Evolutionary conservation across 2,797 vertebrate genomes (phyloP), one percentile per base, ranked within the genome.

Genomic region (Decapterus maruadsi): DNA sequence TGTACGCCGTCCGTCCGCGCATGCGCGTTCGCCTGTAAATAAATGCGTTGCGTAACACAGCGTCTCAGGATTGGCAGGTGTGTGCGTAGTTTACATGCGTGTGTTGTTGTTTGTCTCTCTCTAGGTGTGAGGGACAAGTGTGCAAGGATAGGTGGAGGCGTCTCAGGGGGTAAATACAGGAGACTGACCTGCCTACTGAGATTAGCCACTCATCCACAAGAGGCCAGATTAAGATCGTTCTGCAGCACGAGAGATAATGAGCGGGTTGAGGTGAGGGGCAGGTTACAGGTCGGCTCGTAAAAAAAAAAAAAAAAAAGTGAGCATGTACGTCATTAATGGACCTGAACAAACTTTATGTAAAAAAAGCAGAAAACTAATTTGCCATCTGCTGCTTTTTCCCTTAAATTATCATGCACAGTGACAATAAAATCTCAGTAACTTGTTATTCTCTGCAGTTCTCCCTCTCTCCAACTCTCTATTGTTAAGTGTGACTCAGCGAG

Each of bases 191-290:
- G 48, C 68, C 66, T 38, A 55, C 68, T 58, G 62, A 85, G 81
- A 90, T 90, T 89, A 91, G 80, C 68, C 65, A 45, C 51, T 86
- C 77, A 70, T 80, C 75, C 78, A 82, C 1, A 29, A 85, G 74
- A n/a, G 75, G 75, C 55, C 84, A 85, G 84, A 89, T 87, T 91
- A 90, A 75, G 78, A 80, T 57, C 16, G 42, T 59, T 85, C 53
- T 55, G 66, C 80, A 81, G 80, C 63, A 79, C 58, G 38, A 71
- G 79, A 75, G 58, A 76, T 75, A 86, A 87, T 81, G 62, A 82
- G 38, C 60, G 10, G 4, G 4, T 55, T 20, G 51, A 53, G 81
- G 76, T 85, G 45, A 70, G 63, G 53, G 56, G 54, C 26, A 31
- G 51, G 63, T 77, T 51, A 81, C 63, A 72, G 69, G 74, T 78